Conservation (phyloP, 2,888 invertebrate genomes). For the Scaptomyza polygonia region DNA sequence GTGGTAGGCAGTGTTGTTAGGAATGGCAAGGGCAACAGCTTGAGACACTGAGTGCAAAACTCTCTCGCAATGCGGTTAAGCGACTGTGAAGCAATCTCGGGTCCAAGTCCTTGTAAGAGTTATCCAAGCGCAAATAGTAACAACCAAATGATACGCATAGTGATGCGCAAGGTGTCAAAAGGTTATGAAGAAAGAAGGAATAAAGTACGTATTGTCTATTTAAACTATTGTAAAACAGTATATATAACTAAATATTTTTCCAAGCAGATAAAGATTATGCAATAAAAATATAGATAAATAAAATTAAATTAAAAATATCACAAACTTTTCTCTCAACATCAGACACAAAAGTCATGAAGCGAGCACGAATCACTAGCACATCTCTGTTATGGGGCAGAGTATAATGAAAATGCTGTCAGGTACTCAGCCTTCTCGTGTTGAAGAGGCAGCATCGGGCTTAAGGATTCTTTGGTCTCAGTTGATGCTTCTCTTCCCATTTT, state of each 20-base stretch:
- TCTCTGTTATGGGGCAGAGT: constrained; percentile 9
- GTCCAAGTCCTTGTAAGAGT: constrained; percentile 40
- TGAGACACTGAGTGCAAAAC: constrained; percentile 30
- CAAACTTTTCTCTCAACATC: too few relatives aligned
- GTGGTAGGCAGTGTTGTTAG: neutral
- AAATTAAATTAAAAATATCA: too few relatives aligned
- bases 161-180: constrained; percentile 5
- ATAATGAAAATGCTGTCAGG: constrained; percentile 2
- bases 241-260: too few relatives aligned
- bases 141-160: neutral
- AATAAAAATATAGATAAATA: too few relatives aligned
- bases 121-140: constrained; percentile 23
- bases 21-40: constrained; percentile 26
- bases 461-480: constrained; percentile 13
- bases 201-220: too few relatives aligned
- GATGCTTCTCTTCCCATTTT: constrained; percentile 10
- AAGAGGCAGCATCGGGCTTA: neutral
- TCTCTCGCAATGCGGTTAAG: constrained; percentile 58
- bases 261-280: too few relatives aligned
- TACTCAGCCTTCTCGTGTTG: constrained; percentile 22
- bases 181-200: neutral
- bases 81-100: constrained; percentile 20
- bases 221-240: too few relatives aligned
- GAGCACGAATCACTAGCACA: constrained; percentile 7
- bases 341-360: neutral